Evolutionary conservation across 2,888 invertebrate genomes (phyloP), one percentile per base, ranked within the genome.

Genomic region (Nowickia ferox): DNA sequence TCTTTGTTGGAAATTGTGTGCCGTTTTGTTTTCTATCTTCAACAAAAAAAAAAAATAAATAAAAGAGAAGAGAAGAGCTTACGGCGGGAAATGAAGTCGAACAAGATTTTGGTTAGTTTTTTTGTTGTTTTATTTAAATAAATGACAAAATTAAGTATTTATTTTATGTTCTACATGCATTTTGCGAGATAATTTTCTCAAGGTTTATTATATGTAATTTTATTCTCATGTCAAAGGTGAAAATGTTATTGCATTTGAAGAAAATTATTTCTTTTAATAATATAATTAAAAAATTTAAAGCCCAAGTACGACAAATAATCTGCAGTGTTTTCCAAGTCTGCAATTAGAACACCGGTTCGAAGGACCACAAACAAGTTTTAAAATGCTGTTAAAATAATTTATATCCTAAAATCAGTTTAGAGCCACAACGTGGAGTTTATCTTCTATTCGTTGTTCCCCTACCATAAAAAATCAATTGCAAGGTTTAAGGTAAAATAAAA

Each of bases 21-120:
- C 8, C 42, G 11, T 40, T 48, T 42, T 74, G 42, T 13, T 74
- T 55, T 65, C 40, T 55, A 17, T 55, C 30, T 55, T 55, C 9
- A 10, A 38, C 10, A 15, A 17, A 63, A 9, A 63, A 48, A 48
- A 9, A n/a, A 4, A 46, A n/a, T n/a, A n/a, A n/a, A n/a, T n/a
- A n/a, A 51, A 46, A 66, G 1, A 17, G 46, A 22, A 46, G 30
- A 30, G n/a, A 19, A 65, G 42, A 38, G 9, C 61, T 71, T 63
- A 61, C 42, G 38, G 8, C 46, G 78, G 30, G 63, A 71, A 79
- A 71, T 79, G 42, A 79, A 79, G 61, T 63, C 55, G 44, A 53
- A 42, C 38, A 55, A 38, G 19, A 71, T 79, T n/a, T 59, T 71
- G 53, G 63, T 71, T 79, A 79, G 38, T 71, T 71, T 22, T 30